phyloP scores from a whole-genome alignment of 2,113 vertebrate genomes.

The Oreamnos americanus region DNA sequence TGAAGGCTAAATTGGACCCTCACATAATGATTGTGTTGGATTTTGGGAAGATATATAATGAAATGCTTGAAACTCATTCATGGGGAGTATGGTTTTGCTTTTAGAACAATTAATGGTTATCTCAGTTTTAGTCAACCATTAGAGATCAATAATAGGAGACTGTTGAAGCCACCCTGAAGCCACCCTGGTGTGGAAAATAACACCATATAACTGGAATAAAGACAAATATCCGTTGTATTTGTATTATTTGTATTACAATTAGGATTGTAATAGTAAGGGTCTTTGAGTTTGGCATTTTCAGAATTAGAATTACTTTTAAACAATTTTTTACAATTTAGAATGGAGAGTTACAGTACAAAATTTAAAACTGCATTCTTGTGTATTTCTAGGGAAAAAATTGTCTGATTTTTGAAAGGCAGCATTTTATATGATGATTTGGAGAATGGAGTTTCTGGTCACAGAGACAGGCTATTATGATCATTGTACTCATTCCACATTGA shows the following conservation, averaged over 20 bases:
- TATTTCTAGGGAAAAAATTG: neutral
- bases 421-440: neutral
- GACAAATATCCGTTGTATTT: neutral
- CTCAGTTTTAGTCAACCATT: neutral
- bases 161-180: neutral
- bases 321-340: neutral
- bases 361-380: neutral
- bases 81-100: neutral
- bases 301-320: neutral
- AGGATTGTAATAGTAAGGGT: neutral
- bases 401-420: neutral
- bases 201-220: neutral
- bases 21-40: neutral
- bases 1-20: neutral
- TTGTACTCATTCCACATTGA: neutral
- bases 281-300: neutral
- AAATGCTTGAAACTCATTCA: neutral
- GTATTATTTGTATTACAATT: too few species aligned
- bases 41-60: neutral
- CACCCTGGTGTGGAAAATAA: neutral
- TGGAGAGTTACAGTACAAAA: neutral
- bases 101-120: neutral
- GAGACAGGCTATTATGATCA: neutral
- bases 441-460: neutral
- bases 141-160: neutral